phyloP scores from a whole-genome alignment of 2,113 vertebrate species.

The Anguilla rostrata region DNA sequence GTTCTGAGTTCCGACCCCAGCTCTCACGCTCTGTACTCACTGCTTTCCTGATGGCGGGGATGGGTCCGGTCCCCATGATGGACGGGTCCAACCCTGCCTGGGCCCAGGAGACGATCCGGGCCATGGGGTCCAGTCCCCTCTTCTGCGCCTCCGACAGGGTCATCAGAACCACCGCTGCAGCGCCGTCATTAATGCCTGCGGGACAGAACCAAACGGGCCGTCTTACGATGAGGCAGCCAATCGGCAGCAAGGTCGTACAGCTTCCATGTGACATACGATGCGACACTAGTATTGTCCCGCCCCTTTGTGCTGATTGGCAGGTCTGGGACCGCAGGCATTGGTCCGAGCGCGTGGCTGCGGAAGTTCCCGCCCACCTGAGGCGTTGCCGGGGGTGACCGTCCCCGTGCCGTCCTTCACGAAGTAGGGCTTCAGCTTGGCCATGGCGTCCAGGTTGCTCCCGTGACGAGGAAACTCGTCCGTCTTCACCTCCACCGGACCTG shows the following conservation, averaged over 20 bases:
- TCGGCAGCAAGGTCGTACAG: too few species aligned
- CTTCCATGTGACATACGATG: neutral
- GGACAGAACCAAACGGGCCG: constrained; percentile 6
- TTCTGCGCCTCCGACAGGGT: constrained; percentile 80
- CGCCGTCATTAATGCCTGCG: constrained; percentile 90
- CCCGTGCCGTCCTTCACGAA: constrained; percentile 86
- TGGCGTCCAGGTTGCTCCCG: constrained; percentile 77
- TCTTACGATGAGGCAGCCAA: too few species aligned
- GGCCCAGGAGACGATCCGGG: constrained; percentile 81
- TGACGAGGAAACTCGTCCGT: constrained; percentile 88
- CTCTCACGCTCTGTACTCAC: constrained; percentile 78
- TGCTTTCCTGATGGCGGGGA: constrained; percentile 87
- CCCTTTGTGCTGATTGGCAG: too few species aligned
- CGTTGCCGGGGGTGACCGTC: constrained; percentile 88
- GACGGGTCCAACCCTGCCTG: constrained; percentile 90
- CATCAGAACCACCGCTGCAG: constrained; percentile 91
- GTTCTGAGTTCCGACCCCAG: neutral
- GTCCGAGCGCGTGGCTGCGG: neutral
- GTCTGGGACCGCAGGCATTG: neutral
- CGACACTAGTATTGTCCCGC: too few species aligned
- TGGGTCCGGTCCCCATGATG: constrained; percentile 89
- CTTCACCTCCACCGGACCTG: constrained; percentile 85
- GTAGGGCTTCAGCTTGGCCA: constrained; percentile 86
- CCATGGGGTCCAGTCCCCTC: constrained; percentile 81
- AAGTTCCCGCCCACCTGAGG: constrained; percentile 81